Base-by-base conservation (phyloP, 2,888 invertebrate genomes). In the Erebia aethiops region DNA sequence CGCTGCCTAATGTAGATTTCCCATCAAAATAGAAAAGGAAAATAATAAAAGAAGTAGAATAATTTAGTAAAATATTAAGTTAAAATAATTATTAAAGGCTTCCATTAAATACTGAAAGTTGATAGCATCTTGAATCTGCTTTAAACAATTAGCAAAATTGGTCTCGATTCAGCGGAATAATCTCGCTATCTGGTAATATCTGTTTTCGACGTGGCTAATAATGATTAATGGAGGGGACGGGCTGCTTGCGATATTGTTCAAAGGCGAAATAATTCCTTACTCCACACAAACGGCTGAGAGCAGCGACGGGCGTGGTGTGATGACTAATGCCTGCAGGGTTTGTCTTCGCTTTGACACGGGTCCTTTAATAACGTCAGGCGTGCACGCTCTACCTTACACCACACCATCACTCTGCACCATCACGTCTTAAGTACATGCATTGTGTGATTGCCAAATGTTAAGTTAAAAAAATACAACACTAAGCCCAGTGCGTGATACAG, bases 111-210 rank as follows among this genome's bases (percentile, higher is more conserved):
- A 18, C 46, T 46, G 43, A 61, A 16, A 61, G 61, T 46, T 46
- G 61, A 61, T 46, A 49, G 8, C 21, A 62, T 62, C 62, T 62
- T 14, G 21, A 62, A 21, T 62, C 46, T 62, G 10, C 69, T 71
- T 69, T 43, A 67, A 64, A 61, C 60, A 73, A 64, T 70, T 68
- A 73, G 46, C 60, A 57, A 51, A 70, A 72, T 62, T 70, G 68
- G 69, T 54, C 35, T n/a, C 49, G 63, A 64, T 60, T 70, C 51
- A 63, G 66, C 62, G 57, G 61, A 69, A 73, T 70, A 63, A 71
- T 73, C 70, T 35, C 68, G 62, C 68, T 72, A 72, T 74, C 74
- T 74, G 46, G 57, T 60, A 63, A 68, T 72, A 72, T 74, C 74
- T 74, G 52, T 60, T 63, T 67, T 67, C 60, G 73, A 73, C 73